These are phyloP conservation scores for Himalopsyche anomala DNA, from an alignment of 2,888 invertebrate species.

Conservation along the genomic window DNA sequence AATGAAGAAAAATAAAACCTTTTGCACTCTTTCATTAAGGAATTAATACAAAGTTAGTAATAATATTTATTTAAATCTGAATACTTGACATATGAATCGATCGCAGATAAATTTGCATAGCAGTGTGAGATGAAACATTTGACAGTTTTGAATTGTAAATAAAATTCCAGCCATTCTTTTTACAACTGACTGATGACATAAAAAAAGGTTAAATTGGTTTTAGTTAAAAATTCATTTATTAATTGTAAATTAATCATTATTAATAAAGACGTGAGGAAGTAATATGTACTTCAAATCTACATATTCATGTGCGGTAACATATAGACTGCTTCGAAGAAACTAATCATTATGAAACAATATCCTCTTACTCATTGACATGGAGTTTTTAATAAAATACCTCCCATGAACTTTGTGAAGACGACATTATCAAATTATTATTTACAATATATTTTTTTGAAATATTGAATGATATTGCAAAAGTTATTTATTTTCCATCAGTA, in stretches of 20 bases:
- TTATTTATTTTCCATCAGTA: too few relatives aligned
- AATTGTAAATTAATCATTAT: background rate
- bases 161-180: background rate
- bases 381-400: too few relatives aligned
- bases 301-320: too few relatives aligned
- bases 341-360: too few relatives aligned
- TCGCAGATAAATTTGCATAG: background rate
- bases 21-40: background rate
- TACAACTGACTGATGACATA: background rate
- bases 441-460: too few relatives aligned
- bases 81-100: background rate
- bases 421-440: too few relatives aligned
- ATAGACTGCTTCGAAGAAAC: too few relatives aligned
- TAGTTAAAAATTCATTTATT: background rate
- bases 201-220: background rate
- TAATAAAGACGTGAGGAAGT: too few relatives aligned
- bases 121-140: background rate
- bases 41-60: slow-evolving; percentile 28
- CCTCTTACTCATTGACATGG: too few relatives aligned
- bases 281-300: too few relatives aligned
- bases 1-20: background rate
- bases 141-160: background rate
- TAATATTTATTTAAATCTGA: background rate
- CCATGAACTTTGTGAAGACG: too few relatives aligned
- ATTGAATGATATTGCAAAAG: too few relatives aligned